Base-by-base conservation (phyloP, 2,113 vertebrate species). In the Epinephelus lanceolatus region DNA sequence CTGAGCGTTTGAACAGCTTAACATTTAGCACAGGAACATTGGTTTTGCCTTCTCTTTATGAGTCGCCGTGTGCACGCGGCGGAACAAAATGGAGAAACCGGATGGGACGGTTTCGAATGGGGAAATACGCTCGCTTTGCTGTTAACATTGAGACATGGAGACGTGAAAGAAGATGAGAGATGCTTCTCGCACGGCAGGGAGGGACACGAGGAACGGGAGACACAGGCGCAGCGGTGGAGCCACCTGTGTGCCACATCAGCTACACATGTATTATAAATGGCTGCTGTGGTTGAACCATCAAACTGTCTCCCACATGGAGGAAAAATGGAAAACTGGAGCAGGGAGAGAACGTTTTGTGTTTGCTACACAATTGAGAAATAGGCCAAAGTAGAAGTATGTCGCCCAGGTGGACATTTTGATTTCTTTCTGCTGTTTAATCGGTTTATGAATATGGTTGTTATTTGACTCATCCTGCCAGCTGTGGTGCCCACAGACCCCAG, bases 1-100 rank as follows among this genome's bases (percentile, higher is more conserved):
- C 82, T 83, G 81, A 90, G 74, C 74, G 81, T 83, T 88, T 88
- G 77, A 85, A 85, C 81, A 78, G 71, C 86, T 91, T 84, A 85
- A 90, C 89, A 82, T 90, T 89, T 90, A 89, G 86, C 81, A 78
- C 57, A 52, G 91, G 92, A 92, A 89, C 85, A 80, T 88, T 92
- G 76, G 86, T 80, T 91, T 83, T 63, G 47, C 73, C 78, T 82
- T 88, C 89, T 77, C 86, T 83, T 79, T 81, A 91, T 56, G 78
- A 86, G 77, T 47, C 27, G 18, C 45, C n/a, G 49, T 61, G 90
- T 63, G 69, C 53, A 79, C 1, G 33, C 84, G 5, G 70, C 59
- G 45, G 80, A 81, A 85, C 85, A 74, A 85, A 88, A 80, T 60
- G 66, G 56, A 68, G 71, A 78, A 76, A 79, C 33, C 6, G 5